phyloP scores from a whole-genome alignment of 2,888 invertebrate species.

The Sinodicranocentrus sp. region DNA sequence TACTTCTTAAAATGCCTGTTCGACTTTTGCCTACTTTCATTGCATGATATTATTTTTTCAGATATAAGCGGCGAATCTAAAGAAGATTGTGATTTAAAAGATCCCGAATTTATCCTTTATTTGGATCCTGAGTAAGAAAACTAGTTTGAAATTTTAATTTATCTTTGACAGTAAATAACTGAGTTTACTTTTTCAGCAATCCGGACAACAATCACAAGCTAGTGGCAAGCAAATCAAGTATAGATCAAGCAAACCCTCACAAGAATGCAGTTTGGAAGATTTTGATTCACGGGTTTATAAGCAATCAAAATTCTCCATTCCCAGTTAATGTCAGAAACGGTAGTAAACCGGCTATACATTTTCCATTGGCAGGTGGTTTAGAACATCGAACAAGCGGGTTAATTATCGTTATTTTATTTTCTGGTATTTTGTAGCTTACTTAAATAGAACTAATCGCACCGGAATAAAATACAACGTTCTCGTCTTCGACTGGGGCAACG shows the following conservation, averaged over 20 bases:
- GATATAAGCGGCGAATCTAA: conserved; percentile 22
- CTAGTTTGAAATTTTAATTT: not conserved
- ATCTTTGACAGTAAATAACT: not conserved
- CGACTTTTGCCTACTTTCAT: too few relatives aligned
- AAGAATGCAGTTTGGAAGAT: conserved; percentile 23
- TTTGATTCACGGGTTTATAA: conserved; percentile 39
- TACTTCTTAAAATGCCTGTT: too few relatives aligned
- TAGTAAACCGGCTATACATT: not conserved
- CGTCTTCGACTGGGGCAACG: conserved; percentile 33
- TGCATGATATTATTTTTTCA: not conserved
- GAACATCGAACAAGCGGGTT: not conserved
- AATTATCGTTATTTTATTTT: too few relatives aligned
- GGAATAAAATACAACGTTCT: conserved; percentile 26
- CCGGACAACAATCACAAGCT: not conserved
- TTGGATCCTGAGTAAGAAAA: not conserved
- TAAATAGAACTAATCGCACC: not conserved
- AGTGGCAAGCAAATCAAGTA: not conserved
- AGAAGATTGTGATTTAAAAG: conserved; percentile 24
- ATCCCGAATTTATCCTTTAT: not conserved
- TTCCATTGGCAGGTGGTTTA: not conserved
- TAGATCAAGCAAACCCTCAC: not conserved
- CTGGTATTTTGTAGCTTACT: conserved; percentile 2
- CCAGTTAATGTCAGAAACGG: conserved; percentile 26
- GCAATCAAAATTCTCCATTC: conserved; percentile 13
- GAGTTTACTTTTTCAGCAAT: not conserved